A percentile compares a stretch with the other conserved stretches of the same genome.
phyloP scores from a whole-genome alignment of 2,113 vertebrate species.

The Melanerpes formicivorus region DNA sequence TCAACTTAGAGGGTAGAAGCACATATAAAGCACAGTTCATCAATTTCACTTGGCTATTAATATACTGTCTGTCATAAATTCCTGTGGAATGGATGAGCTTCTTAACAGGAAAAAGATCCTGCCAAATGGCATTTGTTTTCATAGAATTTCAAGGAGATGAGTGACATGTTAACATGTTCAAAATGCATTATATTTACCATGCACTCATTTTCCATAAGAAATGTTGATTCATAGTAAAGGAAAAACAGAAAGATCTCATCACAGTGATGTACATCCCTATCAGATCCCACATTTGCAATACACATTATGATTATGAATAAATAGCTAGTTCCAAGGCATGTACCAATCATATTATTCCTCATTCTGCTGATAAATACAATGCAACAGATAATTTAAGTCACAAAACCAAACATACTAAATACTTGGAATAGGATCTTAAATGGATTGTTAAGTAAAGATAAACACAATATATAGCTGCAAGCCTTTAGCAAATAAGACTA shows the following conservation, averaged over 20 bases:
- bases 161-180: background rate
- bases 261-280: too few relatives aligned
- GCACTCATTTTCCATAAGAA: too few relatives aligned
- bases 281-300: too few relatives aligned
- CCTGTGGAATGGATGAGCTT: background rate
- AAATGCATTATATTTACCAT: background rate
- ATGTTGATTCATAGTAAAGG: too few relatives aligned
- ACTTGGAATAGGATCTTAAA: slow-evolving; percentile 13
- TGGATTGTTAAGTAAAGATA: background rate
- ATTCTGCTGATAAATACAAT: too few relatives aligned
- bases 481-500: background rate
- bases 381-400: background rate
- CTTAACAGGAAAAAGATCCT: background rate
- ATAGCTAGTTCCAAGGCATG: too few relatives aligned
- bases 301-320: too few relatives aligned
- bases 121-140: background rate
- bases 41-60: background rate
- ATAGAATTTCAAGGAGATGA: background rate
- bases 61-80: background rate
- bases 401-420: background rate
- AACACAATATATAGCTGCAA: background rate
- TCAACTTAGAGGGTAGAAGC: background rate
- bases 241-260: too few relatives aligned
- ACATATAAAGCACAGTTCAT: background rate
- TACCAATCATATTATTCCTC: too few relatives aligned